These are phyloP conservation scores for Acleris emargana DNA, from an alignment of 2,888 invertebrate genomes.

Conservation along the genomic window DNA sequence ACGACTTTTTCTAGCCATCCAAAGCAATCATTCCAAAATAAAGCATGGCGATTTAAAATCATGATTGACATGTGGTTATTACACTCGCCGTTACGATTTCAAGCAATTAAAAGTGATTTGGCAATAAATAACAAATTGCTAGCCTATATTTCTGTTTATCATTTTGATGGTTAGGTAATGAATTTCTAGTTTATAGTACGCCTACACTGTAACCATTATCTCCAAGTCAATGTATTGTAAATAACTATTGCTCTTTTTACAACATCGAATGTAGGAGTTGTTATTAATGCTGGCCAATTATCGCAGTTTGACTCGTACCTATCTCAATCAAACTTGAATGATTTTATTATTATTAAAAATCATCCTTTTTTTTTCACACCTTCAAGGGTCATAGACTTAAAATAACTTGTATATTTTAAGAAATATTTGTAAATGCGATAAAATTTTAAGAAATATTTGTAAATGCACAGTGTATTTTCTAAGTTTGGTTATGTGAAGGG, in stretches of 20 bases:
- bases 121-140: constrained; percentile 50
- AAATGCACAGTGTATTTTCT: too few species aligned
- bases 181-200: constrained; percentile 33
- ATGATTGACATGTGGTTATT: constrained; percentile 56
- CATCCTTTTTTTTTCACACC: too few species aligned
- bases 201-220: constrained; percentile 27
- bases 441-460: too few species aligned
- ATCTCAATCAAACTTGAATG: neutral
- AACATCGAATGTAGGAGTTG: constrained; percentile 27
- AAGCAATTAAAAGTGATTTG: constrained; percentile 54
- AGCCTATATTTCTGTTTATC: constrained; percentile 40
- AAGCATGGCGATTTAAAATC: constrained; percentile 47
- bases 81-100: constrained; percentile 48
- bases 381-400: too few species aligned
- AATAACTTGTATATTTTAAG: too few species aligned
- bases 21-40: constrained; percentile 46
- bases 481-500: too few species aligned
- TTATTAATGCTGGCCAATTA: constrained; percentile 26
- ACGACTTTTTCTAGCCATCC: constrained; percentile 20
- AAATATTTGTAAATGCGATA: too few species aligned
- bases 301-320: neutral
- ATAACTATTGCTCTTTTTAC: constrained; percentile 28
- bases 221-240: constrained; percentile 23
- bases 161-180: constrained; percentile 35
- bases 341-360: too few species aligned